These are phyloP conservation scores for Epiblema foenella DNA, from an alignment of 2,888 invertebrate genomes.

Conservation along the genomic window DNA sequence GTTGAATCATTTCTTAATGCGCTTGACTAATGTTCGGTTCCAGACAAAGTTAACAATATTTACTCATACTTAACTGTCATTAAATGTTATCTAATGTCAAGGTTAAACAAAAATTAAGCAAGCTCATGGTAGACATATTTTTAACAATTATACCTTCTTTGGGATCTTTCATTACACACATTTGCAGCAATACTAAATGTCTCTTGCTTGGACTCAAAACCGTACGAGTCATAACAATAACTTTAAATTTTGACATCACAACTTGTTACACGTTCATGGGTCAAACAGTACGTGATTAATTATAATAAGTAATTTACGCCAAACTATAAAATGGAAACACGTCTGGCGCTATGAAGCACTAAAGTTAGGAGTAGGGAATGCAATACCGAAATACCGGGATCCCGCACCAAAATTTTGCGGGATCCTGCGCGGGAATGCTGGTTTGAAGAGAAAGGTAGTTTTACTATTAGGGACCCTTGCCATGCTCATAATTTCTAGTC, in stretches of 20 bases:
- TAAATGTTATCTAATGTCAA: conserved; percentile 41
- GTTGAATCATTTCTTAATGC: conserved; percentile 39
- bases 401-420: no score
- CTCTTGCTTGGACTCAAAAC: conserved; percentile 8
- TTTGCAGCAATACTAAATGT: conserved; percentile 9
- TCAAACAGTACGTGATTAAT: conserved; percentile 7
- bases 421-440: no score
- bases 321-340: conserved; percentile 26
- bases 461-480: no score
- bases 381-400: no score
- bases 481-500: no score
- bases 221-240: conserved; percentile 1
- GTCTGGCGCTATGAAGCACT: background rate
- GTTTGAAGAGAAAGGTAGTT: no score
- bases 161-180: conserved; percentile 4
- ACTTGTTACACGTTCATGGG: conserved; percentile 4
- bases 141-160: conserved; percentile 23
- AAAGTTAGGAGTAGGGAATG: background rate
- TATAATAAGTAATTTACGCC: conserved; percentile 29
- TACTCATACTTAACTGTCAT: conserved; percentile 36
- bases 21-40: conserved; percentile 33
- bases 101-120: conserved; percentile 28
- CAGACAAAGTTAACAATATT: conserved; percentile 38
- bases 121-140: conserved; percentile 20
- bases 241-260: conserved; percentile 1